Evolutionary conservation across 2,113 vertebrate species (phyloP).

Genomic region (Archilochus colubris): DNA sequence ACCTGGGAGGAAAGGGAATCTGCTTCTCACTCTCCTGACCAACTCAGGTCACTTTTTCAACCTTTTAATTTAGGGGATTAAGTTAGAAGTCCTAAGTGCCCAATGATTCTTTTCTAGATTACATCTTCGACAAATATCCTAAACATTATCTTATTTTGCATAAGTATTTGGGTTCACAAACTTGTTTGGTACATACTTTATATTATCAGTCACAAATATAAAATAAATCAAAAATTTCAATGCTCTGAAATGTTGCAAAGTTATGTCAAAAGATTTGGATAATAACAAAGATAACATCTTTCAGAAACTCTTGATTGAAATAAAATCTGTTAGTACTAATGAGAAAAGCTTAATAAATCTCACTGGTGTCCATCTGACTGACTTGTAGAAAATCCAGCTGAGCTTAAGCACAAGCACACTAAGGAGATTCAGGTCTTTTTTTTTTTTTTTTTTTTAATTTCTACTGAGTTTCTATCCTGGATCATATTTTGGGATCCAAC

Average conservation of each 20-base stretch:
- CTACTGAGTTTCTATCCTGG: neutral
- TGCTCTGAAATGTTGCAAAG: neutral
- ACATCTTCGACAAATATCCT: neutral
- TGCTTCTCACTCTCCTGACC: neutral
- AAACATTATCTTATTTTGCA: neutral
- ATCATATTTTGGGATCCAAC: neutral
- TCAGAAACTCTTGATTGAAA: neutral
- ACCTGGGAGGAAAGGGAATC: neutral
- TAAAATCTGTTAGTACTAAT: neutral
- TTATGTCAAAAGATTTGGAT: neutral
- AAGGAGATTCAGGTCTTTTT: neutral
- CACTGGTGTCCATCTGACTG: neutral
- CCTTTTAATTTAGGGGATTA: neutral
- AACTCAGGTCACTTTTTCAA: neutral
- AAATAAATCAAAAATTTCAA: neutral
- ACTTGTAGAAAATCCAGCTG: neutral
- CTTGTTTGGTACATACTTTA: neutral
- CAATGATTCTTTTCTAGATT: neutral
- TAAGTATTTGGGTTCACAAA: neutral
- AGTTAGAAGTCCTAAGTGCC: neutral
- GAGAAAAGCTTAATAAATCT: neutral
- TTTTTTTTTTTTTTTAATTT: neutral
- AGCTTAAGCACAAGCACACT: fast-evolving
- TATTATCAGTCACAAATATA: neutral
- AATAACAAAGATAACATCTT: neutral